These are phyloP conservation scores for Muricea muricata DNA, from an alignment of 92 coral and sea anemone genomes.

Conservation along the genomic window DNA sequence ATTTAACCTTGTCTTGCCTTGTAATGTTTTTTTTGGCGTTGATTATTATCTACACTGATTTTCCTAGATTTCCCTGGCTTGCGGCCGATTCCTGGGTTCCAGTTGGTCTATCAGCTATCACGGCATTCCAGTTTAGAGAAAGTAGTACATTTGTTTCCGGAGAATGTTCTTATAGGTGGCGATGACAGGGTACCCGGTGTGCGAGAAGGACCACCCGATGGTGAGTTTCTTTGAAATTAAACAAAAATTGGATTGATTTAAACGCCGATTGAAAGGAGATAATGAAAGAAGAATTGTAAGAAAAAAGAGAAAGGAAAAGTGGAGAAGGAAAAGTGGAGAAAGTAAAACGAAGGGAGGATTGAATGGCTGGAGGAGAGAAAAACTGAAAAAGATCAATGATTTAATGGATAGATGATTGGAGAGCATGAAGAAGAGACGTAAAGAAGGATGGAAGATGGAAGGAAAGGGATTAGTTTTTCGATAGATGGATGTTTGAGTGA, in stretches of 20 bases:
- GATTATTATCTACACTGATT: too few relatives aligned
- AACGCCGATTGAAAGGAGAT: not conserved
- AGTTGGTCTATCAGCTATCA: slow-evolving; percentile 77
- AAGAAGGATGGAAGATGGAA: not conserved
- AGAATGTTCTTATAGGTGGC: slow-evolving; percentile 88
- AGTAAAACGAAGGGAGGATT: not conserved
- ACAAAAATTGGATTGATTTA: too few relatives aligned
- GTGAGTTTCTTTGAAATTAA: too few relatives aligned
- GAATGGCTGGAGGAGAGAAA: not conserved
- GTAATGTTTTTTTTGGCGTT: too few relatives aligned
- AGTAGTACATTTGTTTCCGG: slow-evolving; percentile 90
- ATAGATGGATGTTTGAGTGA: not conserved
- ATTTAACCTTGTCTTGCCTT: too few relatives aligned
- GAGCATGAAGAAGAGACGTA: not conserved
- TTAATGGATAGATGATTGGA: too few relatives aligned
- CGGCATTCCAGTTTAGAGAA: slow-evolving; percentile 80
- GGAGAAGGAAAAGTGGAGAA: not conserved
- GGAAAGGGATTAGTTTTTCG: not conserved
- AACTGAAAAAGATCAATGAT: not conserved
- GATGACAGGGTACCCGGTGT: slow-evolving; percentile 98
- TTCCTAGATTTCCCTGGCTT: slow-evolving; percentile 53
- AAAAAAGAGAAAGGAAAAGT: not conserved
- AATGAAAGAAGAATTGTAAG: not conserved
- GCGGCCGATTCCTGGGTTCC: slow-evolving; percentile 71
- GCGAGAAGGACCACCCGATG: slow-evolving; percentile 77